Conservation (phyloP, 37 sponge, comb jelly and placozoan genomes). For the Dysidea cf. avara region DNA sequence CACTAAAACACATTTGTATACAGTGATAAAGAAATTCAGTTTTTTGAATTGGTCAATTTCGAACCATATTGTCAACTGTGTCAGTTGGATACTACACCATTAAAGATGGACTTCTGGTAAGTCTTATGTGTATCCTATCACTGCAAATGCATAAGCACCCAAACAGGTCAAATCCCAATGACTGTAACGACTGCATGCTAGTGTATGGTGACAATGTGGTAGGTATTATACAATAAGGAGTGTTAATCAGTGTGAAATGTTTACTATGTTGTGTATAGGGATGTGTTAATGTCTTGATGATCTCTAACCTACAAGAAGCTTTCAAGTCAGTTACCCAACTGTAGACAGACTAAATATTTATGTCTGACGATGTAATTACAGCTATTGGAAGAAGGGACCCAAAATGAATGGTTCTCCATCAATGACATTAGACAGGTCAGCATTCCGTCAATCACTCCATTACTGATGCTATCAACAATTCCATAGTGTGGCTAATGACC, state of each 20-base stretch:
- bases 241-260: neutral
- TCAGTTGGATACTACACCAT: slow-evolving; percentile 74
- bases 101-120: slow-evolving; percentile 85
- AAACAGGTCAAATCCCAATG: slow-evolving; percentile 24
- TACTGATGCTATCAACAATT: no score
- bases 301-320: slow-evolving; percentile 66
- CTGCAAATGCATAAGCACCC: slow-evolving; percentile 6
- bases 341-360: neutral
- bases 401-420: slow-evolving; percentile 64
- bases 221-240: neutral
- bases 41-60: slow-evolving; percentile 88
- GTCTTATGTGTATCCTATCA: neutral
- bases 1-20: neutral
- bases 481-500: slow-evolving; percentile 9
- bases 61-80: slow-evolving; percentile 95
- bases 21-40: slow-evolving; percentile 89
- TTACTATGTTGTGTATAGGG: slow-evolving; percentile 42
- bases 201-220: slow-evolving; percentile 82
- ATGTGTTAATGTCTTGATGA: slow-evolving; percentile 63
- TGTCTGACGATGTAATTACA: slow-evolving; percentile 11
- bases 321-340: slow-evolving; percentile 59
- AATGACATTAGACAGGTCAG: slow-evolving; percentile 43
- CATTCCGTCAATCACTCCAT: neutral
- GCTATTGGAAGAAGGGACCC: slow-evolving; percentile 65
- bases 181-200: slow-evolving; percentile 49